phyloP scores from a whole-genome alignment of 2,113 vertebrate species.

The Rana temporaria region DNA sequence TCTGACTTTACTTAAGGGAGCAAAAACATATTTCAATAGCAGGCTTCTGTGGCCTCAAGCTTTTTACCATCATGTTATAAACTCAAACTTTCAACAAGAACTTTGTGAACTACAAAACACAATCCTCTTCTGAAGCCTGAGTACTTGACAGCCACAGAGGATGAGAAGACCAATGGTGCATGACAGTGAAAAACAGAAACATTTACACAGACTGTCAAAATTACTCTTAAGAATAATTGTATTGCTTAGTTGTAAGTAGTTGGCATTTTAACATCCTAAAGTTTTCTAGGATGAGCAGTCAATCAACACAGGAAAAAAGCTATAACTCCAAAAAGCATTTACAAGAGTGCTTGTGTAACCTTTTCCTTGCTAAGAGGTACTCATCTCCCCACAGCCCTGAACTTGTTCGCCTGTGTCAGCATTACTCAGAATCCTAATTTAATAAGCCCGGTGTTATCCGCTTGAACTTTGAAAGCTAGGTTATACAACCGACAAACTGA shows the following conservation, averaged over 20 bases:
- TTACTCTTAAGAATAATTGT: not conserved
- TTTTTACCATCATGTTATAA: too few species aligned
- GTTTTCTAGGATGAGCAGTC: slow-evolving; percentile 10
- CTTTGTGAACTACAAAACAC: not conserved
- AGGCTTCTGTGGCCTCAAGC: too few species aligned
- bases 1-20: too few species aligned
- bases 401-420: slow-evolving; percentile 48
- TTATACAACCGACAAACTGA: slow-evolving; percentile 77
- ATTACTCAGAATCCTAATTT: slow-evolving; percentile 65
- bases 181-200: not conserved
- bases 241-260: not conserved
- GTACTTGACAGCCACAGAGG: not conserved
- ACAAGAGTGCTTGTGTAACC: slow-evolving; percentile 29
- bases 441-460: slow-evolving; percentile 69
- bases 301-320: not conserved
- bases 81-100: too few species aligned
- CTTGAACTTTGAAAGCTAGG: slow-evolving; percentile 76
- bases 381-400: slow-evolving; percentile 24
- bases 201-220: slow-evolving; percentile 1
- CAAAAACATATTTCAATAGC: too few species aligned
- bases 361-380: slow-evolving; percentile 16
- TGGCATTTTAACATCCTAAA: slow-evolving; percentile 7
- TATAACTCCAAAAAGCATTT: slow-evolving; percentile 15
- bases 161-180: not conserved
- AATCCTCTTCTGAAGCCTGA: too few species aligned